Evolutionary conservation across 2,797 vertebrate genomes (phyloP).

Genomic region (Helicolenus hilgendorfi): DNA sequence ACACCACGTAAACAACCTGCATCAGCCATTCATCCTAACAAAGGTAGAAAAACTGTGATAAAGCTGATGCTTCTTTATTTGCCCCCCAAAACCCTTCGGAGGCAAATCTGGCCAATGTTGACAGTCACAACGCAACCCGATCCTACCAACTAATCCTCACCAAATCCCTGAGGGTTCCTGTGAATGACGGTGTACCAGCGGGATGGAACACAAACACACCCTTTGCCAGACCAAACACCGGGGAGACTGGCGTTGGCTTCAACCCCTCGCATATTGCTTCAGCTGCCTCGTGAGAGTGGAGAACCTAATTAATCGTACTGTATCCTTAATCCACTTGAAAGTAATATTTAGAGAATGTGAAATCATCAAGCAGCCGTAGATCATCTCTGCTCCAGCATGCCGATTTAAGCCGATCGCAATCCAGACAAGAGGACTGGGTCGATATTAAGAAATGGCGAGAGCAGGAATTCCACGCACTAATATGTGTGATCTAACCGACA

Average conservation of each 20-base stretch:
- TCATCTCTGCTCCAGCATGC: slow-evolving; percentile 2
- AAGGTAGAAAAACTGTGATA: not conserved
- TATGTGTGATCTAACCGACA: not conserved
- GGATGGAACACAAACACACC: slow-evolving; percentile 74
- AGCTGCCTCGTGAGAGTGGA: slow-evolving; percentile 48
- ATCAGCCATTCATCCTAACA: not conserved
- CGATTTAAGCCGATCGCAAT: not conserved
- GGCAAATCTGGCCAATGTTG: slow-evolving; percentile 43
- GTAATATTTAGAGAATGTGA: slow-evolving; percentile 68
- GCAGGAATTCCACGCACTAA: not conserved
- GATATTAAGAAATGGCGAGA: not conserved
- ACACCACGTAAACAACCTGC: not conserved
- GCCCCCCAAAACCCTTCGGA: not conserved
- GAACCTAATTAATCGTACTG: slow-evolving; percentile 46
- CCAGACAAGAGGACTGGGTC: not conserved
- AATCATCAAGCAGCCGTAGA: slow-evolving; percentile 46
- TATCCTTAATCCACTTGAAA: slow-evolving; percentile 58
- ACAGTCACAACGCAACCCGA: slow-evolving; percentile 76
- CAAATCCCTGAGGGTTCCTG: slow-evolving; percentile 72
- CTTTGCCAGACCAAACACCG: slow-evolving; percentile 53
- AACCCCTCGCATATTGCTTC: slow-evolving; percentile 34
- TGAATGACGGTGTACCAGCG: slow-evolving; percentile 43
- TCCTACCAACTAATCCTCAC: slow-evolving; percentile 85
- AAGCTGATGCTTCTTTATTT: not conserved
- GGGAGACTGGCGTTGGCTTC: not conserved